phyloP scores from a whole-genome alignment of 2,888 invertebrate species.

The Candidula unifasciata region DNA sequence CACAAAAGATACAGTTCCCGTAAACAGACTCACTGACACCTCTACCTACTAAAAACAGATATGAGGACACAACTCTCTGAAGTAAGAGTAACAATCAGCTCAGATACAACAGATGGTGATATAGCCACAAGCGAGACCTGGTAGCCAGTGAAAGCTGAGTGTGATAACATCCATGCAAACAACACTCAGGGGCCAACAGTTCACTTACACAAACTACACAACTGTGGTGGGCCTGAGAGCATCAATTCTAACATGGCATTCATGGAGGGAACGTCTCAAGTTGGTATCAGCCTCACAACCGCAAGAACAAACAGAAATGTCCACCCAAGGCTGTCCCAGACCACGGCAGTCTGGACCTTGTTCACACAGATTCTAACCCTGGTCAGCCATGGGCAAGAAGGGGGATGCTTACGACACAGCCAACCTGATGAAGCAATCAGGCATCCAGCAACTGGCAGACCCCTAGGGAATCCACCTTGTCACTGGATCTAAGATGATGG shows the following conservation, averaged over 20 bases:
- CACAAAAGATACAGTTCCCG: too few species aligned
- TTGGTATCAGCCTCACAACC: constrained; percentile 46
- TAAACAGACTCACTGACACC: not conserved
- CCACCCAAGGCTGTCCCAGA: constrained; percentile 19
- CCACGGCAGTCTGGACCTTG: not conserved
- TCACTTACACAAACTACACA: constrained; percentile 46
- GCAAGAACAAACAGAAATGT: constrained; percentile 1
- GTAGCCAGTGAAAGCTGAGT: too few species aligned
- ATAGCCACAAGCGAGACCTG: too few species aligned
- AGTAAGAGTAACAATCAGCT: too few species aligned
- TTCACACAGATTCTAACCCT: constrained; percentile 20
- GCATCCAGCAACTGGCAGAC: constrained; percentile 46
- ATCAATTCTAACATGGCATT: not conserved
- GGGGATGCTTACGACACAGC: not conserved
- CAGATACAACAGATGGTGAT: too few species aligned
- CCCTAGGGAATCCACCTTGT: constrained; percentile 41
- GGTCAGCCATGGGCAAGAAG: constrained; percentile 27
- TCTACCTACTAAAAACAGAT: not conserved
- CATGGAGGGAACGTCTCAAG: not conserved
- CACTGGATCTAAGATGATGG: constrained; percentile 36
- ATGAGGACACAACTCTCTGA: not conserved
- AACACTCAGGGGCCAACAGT: not conserved
- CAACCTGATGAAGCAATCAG: constrained; percentile 5
- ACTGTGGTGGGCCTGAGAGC: not conserved
- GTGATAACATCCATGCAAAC: not conserved